Percentiles rank a stretch among this genome's conserved stretches.
These are phyloP conservation scores for Ischnura elegans DNA, from an alignment of 2,888 invertebrate genomes.

Conservation along the genomic window DNA sequence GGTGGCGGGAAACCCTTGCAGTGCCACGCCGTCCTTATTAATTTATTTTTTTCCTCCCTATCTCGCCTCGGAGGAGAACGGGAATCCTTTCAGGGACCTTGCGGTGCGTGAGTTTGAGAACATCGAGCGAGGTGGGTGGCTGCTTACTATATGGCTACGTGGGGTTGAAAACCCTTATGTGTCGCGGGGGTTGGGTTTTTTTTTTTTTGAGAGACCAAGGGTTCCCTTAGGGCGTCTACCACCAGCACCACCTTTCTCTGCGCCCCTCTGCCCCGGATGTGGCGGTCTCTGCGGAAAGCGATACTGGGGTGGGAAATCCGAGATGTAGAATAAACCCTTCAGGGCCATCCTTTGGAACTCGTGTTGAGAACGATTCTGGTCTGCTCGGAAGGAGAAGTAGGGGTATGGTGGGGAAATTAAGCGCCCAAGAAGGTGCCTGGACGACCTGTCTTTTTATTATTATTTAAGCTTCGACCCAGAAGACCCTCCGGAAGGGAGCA, in stretches of 20 bases:
- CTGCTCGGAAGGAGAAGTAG: not conserved
- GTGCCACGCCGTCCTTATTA: not conserved
- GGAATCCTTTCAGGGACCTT: slow-evolving; percentile 9
- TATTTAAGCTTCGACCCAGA: not conserved
- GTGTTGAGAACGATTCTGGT: not conserved
- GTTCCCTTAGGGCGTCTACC: not conserved
- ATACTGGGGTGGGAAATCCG: slow-evolving; percentile 46
- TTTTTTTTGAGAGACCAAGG: not conserved
- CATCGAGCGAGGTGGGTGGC: not conserved
- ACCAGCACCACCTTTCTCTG: not conserved
- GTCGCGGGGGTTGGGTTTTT: not conserved
- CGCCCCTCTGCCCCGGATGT: slow-evolving; percentile 25
- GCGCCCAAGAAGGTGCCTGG: not conserved
- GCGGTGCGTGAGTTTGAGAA: not conserved
- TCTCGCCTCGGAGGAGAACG: not conserved
- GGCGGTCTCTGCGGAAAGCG: slow-evolving; percentile 36
- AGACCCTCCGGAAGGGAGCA: not conserved
- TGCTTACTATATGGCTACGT: not conserved
- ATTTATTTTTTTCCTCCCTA: not conserved
- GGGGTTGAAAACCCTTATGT: no score
- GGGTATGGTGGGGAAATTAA: not conserved
- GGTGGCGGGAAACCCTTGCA: not conserved
- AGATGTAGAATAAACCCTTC: slow-evolving; percentile 22
- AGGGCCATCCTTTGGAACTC: not conserved
- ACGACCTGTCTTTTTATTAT: no score